phyloP scores from a whole-genome alignment of 1,140 invertebrate genomes.

The Drosophila kikkawai region DNA sequence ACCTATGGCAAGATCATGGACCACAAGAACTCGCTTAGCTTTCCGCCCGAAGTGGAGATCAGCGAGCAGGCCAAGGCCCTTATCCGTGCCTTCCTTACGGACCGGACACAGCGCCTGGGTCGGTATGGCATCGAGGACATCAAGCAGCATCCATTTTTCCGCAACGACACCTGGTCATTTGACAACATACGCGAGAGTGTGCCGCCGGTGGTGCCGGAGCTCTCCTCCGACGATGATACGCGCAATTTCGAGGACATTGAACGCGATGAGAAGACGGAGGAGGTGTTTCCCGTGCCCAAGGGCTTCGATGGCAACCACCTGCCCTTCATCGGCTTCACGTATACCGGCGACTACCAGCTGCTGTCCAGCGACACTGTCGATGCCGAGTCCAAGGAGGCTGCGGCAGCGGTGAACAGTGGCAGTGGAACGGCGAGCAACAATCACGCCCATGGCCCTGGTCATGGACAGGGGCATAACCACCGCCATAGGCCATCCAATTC shows the following conservation, averaged over 20 bases:
- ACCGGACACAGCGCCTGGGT: conserved; percentile 95
- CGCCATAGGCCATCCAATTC: conserved; percentile 85
- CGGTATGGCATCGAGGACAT: conserved; percentile 98
- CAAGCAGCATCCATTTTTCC: conserved; percentile 97
- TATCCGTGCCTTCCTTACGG: conserved; percentile 97
- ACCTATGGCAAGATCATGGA: conserved; percentile 99
- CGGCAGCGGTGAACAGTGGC: conserved; percentile 75
- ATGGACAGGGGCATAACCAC: conserved; percentile 84
- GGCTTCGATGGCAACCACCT: conserved; percentile 99
- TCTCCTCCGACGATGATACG: conserved; percentile 98
- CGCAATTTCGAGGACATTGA: conserved; percentile 99
- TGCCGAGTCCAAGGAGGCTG: conserved; percentile 87
- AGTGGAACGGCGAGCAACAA: conserved; percentile 73
- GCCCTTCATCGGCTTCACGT: conserved; percentile 99
- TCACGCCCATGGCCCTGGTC: conserved; percentile 29
- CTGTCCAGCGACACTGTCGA: conserved; percentile 87
- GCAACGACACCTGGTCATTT: conserved; percentile 99
- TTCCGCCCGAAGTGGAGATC: conserved; percentile 97
- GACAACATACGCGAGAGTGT: conserved; percentile 97
- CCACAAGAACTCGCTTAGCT: conserved; percentile 97
- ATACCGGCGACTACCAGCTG: conserved; percentile 94
- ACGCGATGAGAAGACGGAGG: conserved; percentile 94
- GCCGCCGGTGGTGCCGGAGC: conserved; percentile 98
- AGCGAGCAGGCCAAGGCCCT: conserved; percentile 96
- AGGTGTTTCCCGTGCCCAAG: conserved; percentile 97